These are phyloP conservation scores for Drosophila mimica DNA, from an alignment of 2,888 invertebrate species.

Conservation along the genomic window DNA sequence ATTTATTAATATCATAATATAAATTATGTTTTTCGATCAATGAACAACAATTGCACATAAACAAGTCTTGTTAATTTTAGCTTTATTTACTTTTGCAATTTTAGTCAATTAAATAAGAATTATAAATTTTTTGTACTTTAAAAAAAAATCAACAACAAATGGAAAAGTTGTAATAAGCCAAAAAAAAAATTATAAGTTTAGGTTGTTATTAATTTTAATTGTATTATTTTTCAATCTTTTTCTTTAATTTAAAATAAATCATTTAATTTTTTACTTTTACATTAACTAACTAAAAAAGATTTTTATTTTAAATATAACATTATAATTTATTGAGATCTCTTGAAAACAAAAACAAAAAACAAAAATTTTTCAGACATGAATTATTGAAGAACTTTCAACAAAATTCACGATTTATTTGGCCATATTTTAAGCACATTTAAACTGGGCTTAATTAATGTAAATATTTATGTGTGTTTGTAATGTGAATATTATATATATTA, in stretches of 20 bases:
- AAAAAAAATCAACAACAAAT: background rate
- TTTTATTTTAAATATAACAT: background rate
- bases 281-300: background rate
- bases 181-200: background rate
- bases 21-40: background rate
- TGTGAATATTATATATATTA: background rate
- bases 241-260: background rate
- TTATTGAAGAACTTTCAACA: background rate
- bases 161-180: background rate
- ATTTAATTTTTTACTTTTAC: background rate
- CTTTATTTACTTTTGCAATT: background rate
- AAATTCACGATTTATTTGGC: background rate
- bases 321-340: background rate
- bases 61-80: background rate
- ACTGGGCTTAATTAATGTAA: background rate
- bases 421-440: background rate
- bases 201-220: background rate
- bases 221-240: background rate
- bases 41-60: too few species aligned
- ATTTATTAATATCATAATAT: too few species aligned
- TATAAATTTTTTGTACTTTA: background rate
- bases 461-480: too few species aligned
- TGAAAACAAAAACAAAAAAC: too few species aligned
- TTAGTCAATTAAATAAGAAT: background rate
- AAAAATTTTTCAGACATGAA: too few species aligned